phyloP scores from a whole-genome alignment of 2,888 invertebrate genomes.

The Pteria penguin region DNA sequence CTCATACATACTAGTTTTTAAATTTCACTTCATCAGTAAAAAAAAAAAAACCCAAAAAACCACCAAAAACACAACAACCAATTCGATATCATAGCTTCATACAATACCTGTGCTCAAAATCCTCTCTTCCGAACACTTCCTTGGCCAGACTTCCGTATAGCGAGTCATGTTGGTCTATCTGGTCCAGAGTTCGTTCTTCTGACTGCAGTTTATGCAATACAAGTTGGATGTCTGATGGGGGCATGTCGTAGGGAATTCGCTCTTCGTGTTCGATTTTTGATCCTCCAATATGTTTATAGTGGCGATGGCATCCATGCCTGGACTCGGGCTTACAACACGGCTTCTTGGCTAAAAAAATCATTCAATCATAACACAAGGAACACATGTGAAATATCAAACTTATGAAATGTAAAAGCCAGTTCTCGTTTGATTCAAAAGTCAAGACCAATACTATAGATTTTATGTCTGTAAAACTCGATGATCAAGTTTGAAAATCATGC shows the following conservation, averaged over 20 bases:
- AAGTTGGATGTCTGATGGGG: background rate
- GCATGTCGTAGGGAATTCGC: background rate
- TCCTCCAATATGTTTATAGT: background rate
- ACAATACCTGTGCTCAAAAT: background rate
- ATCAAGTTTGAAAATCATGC: too few relatives aligned
- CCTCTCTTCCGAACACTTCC: conserved; percentile 16
- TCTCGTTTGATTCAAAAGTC: too few relatives aligned
- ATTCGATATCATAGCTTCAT: too few relatives aligned
- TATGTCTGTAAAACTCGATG: too few relatives aligned
- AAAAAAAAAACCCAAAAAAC: too few relatives aligned
- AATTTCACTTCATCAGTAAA: too few relatives aligned
- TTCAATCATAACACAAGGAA: too few relatives aligned
- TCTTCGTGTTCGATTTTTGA: background rate
- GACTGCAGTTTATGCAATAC: background rate
- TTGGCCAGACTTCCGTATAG: background rate
- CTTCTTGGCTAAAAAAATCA: background rate
- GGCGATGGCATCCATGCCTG: background rate
- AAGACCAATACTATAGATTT: too few relatives aligned
- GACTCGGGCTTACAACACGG: conserved; percentile 1
- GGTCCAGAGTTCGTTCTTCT: conserved; percentile 21
- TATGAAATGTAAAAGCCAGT: too few relatives aligned
- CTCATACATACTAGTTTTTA: too few relatives aligned
- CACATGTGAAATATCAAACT: too few relatives aligned
- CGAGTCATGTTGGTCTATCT: conserved; percentile 4
- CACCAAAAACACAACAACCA: too few relatives aligned